Percentiles rank a stretch among this genome's conserved stretches.
These are phyloP conservation scores for Microhierax caerulescens DNA, from an alignment of 2,797 vertebrate species.

Conservation along the genomic window DNA sequence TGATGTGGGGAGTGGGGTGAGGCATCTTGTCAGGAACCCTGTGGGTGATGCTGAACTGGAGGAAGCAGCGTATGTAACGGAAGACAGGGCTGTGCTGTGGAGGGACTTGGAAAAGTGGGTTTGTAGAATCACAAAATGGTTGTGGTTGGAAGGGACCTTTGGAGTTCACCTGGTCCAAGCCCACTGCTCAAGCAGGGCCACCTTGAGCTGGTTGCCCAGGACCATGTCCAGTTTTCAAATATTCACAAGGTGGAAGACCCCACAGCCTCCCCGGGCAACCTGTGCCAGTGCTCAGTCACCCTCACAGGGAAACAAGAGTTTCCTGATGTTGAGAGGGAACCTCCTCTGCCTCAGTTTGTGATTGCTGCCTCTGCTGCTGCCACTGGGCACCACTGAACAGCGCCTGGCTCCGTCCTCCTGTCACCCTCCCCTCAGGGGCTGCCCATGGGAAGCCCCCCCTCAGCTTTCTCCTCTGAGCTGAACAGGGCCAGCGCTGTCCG, in stretches of 20 bases:
- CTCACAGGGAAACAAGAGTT: neutral
- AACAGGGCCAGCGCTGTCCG: neutral
- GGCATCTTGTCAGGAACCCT: neutral
- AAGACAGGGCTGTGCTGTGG: neutral
- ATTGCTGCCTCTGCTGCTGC: neutral
- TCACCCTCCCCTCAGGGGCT: neutral
- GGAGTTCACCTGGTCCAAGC: neutral
- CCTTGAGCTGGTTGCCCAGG: neutral
- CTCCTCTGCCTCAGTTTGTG: neutral
- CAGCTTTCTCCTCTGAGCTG: neutral
- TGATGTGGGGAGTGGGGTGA: rapidly evolving
- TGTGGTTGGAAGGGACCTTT: neutral
- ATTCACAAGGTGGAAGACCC: neutral
- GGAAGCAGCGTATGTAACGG: neutral
- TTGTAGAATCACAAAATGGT: neutral
- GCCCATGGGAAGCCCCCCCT: neutral
- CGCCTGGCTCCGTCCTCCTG: neutral
- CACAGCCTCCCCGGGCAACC: neutral
- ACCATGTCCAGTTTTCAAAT: neutral
- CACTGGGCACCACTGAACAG: neutral
- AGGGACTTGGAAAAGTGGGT: neutral
- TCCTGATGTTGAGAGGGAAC: neutral
- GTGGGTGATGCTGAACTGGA: neutral
- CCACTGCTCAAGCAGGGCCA: neutral
- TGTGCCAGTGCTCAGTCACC: neutral